Evolutionary conservation across 2,888 invertebrate genomes (phyloP), one percentile per base, ranked within the genome.

Genomic region (Leptopterna dolabrata): DNA sequence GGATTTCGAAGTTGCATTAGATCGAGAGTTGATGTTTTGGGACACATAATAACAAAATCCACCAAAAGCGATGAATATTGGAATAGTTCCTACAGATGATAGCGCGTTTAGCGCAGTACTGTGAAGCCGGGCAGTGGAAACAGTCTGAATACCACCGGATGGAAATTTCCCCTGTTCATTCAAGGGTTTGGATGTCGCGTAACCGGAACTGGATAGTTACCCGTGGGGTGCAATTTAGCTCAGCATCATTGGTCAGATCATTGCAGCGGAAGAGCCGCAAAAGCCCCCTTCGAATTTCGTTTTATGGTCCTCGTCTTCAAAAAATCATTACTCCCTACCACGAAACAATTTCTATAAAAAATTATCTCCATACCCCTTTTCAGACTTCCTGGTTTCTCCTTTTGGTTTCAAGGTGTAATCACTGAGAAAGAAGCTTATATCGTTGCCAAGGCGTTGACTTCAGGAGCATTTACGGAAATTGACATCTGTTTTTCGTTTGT

Each of bases 261-360:
- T 63, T 19, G 63, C 24, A 19, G 63, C 51, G 16, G 51, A 36
- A 36, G 36, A 36, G 36, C 7, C 7, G 36, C 36, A 36, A 36
- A 7, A 51, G 27, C 7, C 71, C 73, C n/a, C n/a, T 41, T 76
- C 36, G 36, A 76, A 41, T 76, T 76, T 41, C 36, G 41, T 76
- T 76, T 76, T 76, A 76, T 41, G 73, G 19, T 16, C 36, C 14
- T 36, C 73, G 3, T 76, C 73, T 29, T 13, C 73, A 3, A 30
- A 27, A 76, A 76, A 76, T 36, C 19, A 36, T 76, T 19, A 19
- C 63, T 24, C 63, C 30, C n/a, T 76, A 76, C 73, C 73, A 19
- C 73, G 73, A 76, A 76, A 76, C 73, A 76, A 76, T 76, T 76
- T 76, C 73, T 6, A 76, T 4, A 27, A 24, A 24, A 47, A 47